These are phyloP conservation scores for Sprattus sprattus DNA, from an alignment of 2,113 vertebrate genomes.

Conservation along the genomic window DNA sequence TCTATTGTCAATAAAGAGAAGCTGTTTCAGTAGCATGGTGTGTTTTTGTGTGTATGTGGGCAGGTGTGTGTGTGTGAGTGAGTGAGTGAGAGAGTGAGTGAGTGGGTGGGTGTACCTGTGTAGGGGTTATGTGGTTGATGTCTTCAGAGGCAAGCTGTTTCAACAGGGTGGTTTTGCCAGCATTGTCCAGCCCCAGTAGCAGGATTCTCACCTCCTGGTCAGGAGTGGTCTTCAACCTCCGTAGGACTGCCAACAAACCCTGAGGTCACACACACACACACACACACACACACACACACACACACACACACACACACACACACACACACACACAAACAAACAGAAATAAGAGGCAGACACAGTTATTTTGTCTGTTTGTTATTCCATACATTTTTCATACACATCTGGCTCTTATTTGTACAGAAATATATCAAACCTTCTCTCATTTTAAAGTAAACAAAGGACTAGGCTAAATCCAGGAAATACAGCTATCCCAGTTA, in stretches of 20 bases:
- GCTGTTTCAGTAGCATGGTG: not conserved
- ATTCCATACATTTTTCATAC: too few relatives aligned
- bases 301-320: not conserved
- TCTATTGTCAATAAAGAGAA: not conserved
- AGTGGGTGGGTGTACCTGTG: constrained; percentile 75
- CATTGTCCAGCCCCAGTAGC: constrained; percentile 91
- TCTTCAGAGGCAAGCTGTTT: constrained; percentile 92
- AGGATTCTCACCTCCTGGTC: constrained; percentile 92
- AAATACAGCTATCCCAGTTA: too few relatives aligned
- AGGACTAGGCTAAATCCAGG: too few relatives aligned
- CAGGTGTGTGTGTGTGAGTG: not conserved
- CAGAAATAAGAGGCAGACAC: not conserved
- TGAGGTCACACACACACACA: constrained; percentile 50
- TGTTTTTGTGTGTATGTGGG: not conserved
- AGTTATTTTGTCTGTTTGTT: too few relatives aligned
- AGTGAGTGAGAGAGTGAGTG: constrained; percentile 23
- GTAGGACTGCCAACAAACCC: constrained; percentile 89
- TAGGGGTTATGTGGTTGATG: constrained; percentile 91
- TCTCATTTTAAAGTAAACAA: too few relatives aligned
- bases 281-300: not conserved
- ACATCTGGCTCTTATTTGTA: too few relatives aligned
- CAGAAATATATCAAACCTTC: too few relatives aligned
- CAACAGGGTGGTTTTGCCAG: constrained; percentile 89
- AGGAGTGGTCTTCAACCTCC: constrained; percentile 86
- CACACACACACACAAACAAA: not conserved